phyloP scores from a whole-genome alignment of 1,140 invertebrate genomes.

The Macrobrachium rosenbergii region DNA sequence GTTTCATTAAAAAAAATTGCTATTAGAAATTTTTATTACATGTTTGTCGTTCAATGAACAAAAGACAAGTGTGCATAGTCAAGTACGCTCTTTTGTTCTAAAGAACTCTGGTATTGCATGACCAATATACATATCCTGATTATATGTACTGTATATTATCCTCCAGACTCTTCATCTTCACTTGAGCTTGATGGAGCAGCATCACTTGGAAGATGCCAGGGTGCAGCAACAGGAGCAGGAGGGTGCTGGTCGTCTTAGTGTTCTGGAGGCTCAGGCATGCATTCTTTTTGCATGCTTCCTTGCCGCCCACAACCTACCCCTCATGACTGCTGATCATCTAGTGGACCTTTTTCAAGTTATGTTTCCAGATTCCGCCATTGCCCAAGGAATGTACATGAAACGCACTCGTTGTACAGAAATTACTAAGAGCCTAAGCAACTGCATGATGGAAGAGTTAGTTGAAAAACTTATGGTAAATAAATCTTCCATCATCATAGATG shows the following conservation, averaged over 20 bases:
- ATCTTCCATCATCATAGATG: slow-evolving; percentile 18
- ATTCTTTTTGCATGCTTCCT: slow-evolving; percentile 15
- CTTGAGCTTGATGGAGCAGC: not conserved
- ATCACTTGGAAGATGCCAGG: not conserved
- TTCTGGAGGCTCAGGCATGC: not conserved
- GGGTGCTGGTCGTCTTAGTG: not conserved
- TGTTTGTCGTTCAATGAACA: no score
- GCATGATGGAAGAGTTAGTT: slow-evolving; percentile 6
- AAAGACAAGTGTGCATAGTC: no score
- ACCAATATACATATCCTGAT: no score
- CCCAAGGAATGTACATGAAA: slow-evolving; percentile 5
- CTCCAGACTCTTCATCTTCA: not conserved
- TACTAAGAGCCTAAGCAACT: not conserved
- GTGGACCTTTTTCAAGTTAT: not conserved
- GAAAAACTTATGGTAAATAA: not conserved
- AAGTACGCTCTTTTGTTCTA: no score
- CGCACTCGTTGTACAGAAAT: slow-evolving; percentile 20
- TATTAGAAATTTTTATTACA: no score
- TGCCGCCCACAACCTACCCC: slow-evolving; percentile 11
- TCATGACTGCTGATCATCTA: not conserved
- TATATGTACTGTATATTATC: not conserved
- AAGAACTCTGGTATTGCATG: no score
- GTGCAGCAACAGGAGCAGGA: not conserved
- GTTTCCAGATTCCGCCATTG: slow-evolving; percentile 24
- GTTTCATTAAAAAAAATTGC: no score